Evolutionary conservation across 30 jellyfish, hydroid and myxozoan genomes (phyloP).

Genomic region (Hydractinia echinata): DNA sequence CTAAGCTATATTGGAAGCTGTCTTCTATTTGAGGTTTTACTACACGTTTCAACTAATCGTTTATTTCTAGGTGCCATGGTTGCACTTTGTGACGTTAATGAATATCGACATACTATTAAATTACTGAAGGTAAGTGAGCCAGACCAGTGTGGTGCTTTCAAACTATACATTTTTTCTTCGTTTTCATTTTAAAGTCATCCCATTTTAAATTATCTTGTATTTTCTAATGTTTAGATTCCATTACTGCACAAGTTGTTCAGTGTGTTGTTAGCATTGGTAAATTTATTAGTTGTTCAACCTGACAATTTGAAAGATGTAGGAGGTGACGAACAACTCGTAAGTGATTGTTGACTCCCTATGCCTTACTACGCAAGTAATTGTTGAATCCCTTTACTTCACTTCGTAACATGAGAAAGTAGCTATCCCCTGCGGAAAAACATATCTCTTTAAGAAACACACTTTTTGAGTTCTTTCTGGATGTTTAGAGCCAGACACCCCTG

Average conservation of each 20-base stretch:
- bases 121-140: slow-evolving; percentile 45
- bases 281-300: slow-evolving; percentile 83
- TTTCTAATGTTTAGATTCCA: slow-evolving; percentile 43
- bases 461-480: too few relatives aligned
- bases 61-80: slow-evolving; percentile 86
- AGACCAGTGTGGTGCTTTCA: too few relatives aligned
- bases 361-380: neutral
- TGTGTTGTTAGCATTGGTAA: slow-evolving; percentile 67
- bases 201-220: neutral
- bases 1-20: neutral
- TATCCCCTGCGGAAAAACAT: too few relatives aligned
- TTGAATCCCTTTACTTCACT: neutral
- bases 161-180: too few relatives aligned
- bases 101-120: slow-evolving; percentile 81
- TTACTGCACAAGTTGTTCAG: slow-evolving; percentile 68
- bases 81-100: slow-evolving; percentile 92
- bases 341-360: neutral
- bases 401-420: neutral
- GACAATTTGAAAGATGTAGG: slow-evolving; percentile 92
- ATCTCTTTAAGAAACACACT: too few relatives aligned
- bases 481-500: too few relatives aligned
- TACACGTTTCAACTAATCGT: neutral
- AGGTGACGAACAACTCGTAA: slow-evolving; percentile 81
- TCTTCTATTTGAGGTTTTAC: neutral
- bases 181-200: neutral